Conservation (phyloP, 2,888 invertebrate species). For the Brenthis daphne region DNA sequence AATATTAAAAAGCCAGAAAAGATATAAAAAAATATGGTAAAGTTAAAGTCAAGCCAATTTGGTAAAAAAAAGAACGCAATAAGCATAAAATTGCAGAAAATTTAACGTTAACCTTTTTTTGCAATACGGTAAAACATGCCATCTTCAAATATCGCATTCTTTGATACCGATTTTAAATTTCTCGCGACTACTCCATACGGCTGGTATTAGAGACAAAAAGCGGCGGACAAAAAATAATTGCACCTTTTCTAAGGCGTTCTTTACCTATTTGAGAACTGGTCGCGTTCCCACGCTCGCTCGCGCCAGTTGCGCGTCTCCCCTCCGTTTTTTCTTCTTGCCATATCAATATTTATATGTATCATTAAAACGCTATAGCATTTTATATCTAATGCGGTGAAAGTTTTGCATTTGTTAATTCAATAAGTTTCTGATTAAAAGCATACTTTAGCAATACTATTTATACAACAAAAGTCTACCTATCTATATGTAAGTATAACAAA, state of each 20-base stretch:
- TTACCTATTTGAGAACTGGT: conserved; percentile 72
- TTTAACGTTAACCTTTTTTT: conserved; percentile 23
- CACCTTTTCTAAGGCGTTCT: conserved; percentile 81
- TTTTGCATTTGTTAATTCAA: conserved; percentile 14
- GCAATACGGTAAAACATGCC: conserved; percentile 24
- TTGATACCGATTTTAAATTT: conserved; percentile 60
- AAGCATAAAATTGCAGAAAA: conserved; percentile 17
- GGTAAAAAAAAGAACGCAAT: not conserved
- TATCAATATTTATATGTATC: conserved; percentile 49
- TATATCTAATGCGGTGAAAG: conserved; percentile 28
- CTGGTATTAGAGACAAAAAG: conserved; percentile 71
- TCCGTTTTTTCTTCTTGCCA: conserved; percentile 60
- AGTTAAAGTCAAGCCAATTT: not conserved
- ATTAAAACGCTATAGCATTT: conserved; percentile 34
- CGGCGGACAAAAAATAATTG: conserved; percentile 68
- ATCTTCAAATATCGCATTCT: conserved; percentile 48
- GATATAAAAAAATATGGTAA: no score
- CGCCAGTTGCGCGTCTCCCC: conserved; percentile 79
- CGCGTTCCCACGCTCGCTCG: conserved; percentile 80
- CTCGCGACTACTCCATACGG: conserved; percentile 45
- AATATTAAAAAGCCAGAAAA: no score
- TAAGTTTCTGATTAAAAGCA: not conserved
- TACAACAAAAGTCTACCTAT: no score
- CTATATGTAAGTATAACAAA: no score
- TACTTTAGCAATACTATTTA: not conserved